phyloP scores from a whole-genome alignment of 1,140 invertebrate species.

The Trichogramma pretiosum region DNA sequence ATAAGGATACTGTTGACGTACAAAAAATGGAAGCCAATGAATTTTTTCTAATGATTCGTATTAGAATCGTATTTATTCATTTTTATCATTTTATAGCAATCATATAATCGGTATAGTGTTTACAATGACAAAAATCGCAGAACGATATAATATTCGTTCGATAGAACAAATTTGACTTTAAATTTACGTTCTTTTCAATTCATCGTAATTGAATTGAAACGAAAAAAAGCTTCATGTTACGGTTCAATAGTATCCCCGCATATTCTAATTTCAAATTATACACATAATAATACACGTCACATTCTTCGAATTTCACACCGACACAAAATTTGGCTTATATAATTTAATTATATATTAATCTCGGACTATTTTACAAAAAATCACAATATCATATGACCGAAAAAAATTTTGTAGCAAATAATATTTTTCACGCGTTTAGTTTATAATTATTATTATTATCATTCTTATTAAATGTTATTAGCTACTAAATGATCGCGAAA shows the following conservation, averaged over 20 bases:
- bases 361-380: constrained; percentile 17
- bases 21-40: constrained; percentile 18
- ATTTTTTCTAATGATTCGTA: constrained; percentile 21
- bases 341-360: constrained; percentile 13
- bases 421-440: too few species aligned
- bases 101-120: constrained; percentile 44
- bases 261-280: too few species aligned
- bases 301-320: constrained; percentile 4
- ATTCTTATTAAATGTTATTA: too few species aligned
- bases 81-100: constrained; percentile 35
- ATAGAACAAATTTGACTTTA: too few species aligned
- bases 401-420: too few species aligned
- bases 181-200: not conserved
- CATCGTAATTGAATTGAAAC: not conserved
- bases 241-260: too few species aligned
- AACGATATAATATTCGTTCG: too few species aligned
- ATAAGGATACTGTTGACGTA: too few species aligned
- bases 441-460: too few species aligned
- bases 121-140: constrained; percentile 18
- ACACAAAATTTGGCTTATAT: constrained; percentile 14
- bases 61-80: constrained; percentile 42
- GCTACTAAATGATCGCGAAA: not conserved
- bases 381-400: too few species aligned
- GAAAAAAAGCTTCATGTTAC: constrained; percentile 19
- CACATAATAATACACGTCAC: constrained; percentile 18